A percentile compares a stretch with the other conserved stretches of the same genome.
Conservation (phyloP, 2,797 vertebrate species). For the Muraenolepis orangiensis region DNA sequence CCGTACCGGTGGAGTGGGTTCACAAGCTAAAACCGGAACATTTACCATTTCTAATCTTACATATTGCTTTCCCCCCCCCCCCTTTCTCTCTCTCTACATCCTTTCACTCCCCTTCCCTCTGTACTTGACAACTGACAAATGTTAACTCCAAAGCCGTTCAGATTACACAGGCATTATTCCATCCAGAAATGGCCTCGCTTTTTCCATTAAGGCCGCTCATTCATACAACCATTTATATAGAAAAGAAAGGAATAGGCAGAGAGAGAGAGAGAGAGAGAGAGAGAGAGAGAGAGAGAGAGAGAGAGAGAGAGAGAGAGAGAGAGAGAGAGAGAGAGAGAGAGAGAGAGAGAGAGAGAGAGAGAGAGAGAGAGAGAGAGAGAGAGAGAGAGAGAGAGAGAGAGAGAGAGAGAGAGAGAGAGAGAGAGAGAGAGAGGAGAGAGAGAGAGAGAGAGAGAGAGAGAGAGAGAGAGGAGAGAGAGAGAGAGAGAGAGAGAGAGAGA, state of each 20-base stretch:
- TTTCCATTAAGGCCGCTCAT: conserved; percentile 75
- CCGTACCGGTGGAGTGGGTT: conserved; percentile 39
- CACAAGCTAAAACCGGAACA: conserved; percentile 40
- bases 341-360: too few relatives aligned
- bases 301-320: background rate
- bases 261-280: background rate
- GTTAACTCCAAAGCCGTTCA: conserved; percentile 73
- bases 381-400: too few relatives aligned
- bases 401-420: conserved; percentile 42
- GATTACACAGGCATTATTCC: conserved; percentile 76
- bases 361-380: conserved; percentile 13
- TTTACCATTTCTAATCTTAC: conserved; percentile 56
- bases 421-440: background rate
- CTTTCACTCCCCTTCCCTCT: conserved; percentile 9
- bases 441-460: conserved; percentile 1
- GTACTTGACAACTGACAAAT: conserved; percentile 76
- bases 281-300: background rate
- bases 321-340: conserved; percentile 30
- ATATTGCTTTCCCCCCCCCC: conserved; percentile 22
- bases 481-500: too few relatives aligned
- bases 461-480: conserved; percentile 28
- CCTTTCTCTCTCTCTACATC: conserved; percentile 11
- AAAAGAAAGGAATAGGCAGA: background rate
- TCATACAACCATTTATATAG: conserved; percentile 73
- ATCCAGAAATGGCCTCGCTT: conserved; percentile 71